Evolutionary conservation across 1,140 invertebrate species (phyloP).

Genomic region (Hirudo medicinalis): DNA sequence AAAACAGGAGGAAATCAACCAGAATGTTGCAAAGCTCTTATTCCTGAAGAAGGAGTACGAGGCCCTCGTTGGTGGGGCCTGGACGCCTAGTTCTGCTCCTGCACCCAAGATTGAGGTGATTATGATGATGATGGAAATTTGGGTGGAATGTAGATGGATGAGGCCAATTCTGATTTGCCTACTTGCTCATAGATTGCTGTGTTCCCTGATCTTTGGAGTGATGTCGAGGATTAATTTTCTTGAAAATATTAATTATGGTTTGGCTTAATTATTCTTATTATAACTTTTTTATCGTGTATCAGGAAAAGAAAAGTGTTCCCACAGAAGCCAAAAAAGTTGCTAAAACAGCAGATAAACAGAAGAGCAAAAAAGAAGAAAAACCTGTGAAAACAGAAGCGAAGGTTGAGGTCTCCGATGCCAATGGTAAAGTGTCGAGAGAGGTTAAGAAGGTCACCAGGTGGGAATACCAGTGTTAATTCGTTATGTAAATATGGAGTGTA

Average conservation of each 20-base stretch:
- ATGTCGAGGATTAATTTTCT: too few species aligned
- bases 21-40: conserved; percentile 51
- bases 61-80: conserved; percentile 37
- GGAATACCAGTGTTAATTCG: too few species aligned
- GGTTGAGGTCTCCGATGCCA: neutral
- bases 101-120: neutral
- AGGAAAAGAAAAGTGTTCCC: neutral
- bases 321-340: neutral
- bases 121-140: too few species aligned
- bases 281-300: too few species aligned
- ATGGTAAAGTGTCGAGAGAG: conserved; percentile 27
- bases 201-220: too few species aligned
- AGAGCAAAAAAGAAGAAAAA: neutral
- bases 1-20: conserved; percentile 44
- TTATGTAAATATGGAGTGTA: too few species aligned
- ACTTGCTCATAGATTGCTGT: too few species aligned
- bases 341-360: neutral
- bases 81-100: conserved; percentile 29
- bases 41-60: conserved; percentile 59
- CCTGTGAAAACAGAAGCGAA: conserved; percentile 18
- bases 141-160: too few species aligned
- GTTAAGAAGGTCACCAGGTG: conserved; percentile 39
- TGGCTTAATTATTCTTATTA: too few species aligned
- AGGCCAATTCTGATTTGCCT: too few species aligned
- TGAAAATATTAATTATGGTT: too few species aligned